These are phyloP conservation scores for Aricia artaxerxes DNA, from an alignment of 2,888 invertebrate species.

Conservation along the genomic window DNA sequence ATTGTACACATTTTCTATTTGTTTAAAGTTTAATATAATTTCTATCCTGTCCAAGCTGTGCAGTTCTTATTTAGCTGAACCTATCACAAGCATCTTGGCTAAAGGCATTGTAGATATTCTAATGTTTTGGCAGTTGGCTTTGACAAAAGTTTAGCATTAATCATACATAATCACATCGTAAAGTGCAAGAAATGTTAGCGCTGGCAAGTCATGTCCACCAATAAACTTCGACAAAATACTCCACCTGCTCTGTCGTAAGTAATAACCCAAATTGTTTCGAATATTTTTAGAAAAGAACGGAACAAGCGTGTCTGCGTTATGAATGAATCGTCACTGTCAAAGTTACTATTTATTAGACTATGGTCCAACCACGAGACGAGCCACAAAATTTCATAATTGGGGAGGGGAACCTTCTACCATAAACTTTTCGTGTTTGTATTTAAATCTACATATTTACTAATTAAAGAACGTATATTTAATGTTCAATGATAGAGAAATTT, in stretches of 20 bases:
- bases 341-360: background rate
- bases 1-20: too few relatives aligned
- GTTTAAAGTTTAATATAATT: too few relatives aligned
- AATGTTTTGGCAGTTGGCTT: background rate
- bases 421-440: background rate
- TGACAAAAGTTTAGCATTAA: constrained; percentile 7
- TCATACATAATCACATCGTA: constrained; percentile 22
- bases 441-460: background rate
- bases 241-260: constrained; percentile 22
- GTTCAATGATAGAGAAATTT: background rate
- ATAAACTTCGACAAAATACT: constrained; percentile 26
- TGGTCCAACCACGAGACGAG: background rate
- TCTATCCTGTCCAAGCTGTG: too few relatives aligned
- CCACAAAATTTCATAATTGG: background rate
- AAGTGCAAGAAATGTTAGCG: constrained; percentile 10
- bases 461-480: background rate
- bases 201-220: constrained; percentile 11
- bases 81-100: background rate
- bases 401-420: background rate
- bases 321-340: constrained; percentile 12
- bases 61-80: too few relatives aligned
- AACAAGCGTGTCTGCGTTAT: background rate
- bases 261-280: constrained; percentile 7
- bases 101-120: too few relatives aligned
- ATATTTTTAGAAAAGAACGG: constrained; percentile 7